Evolutionary conservation across 2,113 vertebrate genomes (phyloP), one percentile per base, ranked within the genome.

Genomic region (Proterorhinus semilunaris): DNA sequence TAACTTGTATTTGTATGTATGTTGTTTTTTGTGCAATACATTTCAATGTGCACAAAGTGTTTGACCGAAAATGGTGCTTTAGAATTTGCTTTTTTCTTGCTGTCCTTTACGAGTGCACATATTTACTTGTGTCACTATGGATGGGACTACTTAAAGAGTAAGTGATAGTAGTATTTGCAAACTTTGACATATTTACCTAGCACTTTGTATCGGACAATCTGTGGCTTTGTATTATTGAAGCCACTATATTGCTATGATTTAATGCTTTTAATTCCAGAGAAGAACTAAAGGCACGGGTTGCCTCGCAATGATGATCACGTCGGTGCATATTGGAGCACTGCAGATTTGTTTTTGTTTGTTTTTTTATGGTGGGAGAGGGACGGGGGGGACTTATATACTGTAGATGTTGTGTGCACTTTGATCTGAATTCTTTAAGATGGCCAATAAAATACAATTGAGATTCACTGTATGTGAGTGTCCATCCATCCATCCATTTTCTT

Each of bases 241-340:
- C 79, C 80, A 86, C 79, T 88, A 84, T 88, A 87, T 88, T 92
- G 86, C 83, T 68, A 81, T 68, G 72, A 76, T 82, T 0, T 81
- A 67, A 85, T 82, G 81, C 77, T 36, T 36, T 36, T 36, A 78
- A 81, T 88, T 87, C 58, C 67, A 89, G 90, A 86, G 90, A 86
- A 87, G 85, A 84, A 87, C 88, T 86, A 87, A 91, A 81, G 96
- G 95, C 95, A 97, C 94, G 85, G 96, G 96, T 91, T 95, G 95
- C 95, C 95, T 93, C 47, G 51, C 61, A 74, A 90, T 90, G 89
- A 86, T 92, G 88, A 92, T 91, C 90, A 90, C 84, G 89, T 86
- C 91, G 90, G 87, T 90, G 89, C 88, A 93, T 93, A 92, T 94
- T 92, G 89, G 90, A 78, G 84, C 88, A 91, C 88, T 82, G 53